Evolutionary conservation across 2,797 vertebrate species (phyloP), one percentile per base, ranked within the genome.

Genomic region (Pseudochirops corinnae): DNA sequence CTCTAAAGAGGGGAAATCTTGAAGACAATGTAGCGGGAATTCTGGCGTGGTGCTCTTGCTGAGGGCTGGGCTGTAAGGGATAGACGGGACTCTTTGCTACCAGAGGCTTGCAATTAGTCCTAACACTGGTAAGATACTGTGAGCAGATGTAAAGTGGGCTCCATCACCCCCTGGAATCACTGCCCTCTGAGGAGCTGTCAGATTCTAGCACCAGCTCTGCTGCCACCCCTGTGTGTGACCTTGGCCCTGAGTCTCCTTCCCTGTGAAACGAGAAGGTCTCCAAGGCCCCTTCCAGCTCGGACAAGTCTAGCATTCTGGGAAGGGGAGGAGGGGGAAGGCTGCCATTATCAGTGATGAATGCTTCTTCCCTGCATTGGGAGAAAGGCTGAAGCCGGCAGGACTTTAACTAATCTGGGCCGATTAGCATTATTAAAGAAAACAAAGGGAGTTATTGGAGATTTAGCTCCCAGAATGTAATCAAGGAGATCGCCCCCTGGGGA

Each of bases 381-480:
- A 55, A 97, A 87, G 87, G 55, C 93, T 96, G 95, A 97, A 98
- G 98, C 67, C 39, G 11, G 95, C 91, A 95, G 93, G 96, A 96
- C 92, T 97, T 97, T 97, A 96, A 98, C 97, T 97, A 93, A 95
- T 97, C 96, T 95, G 93, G 94, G 97, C 97, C 96, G 93, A 96
- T 91, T 95, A 98, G 97, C 94, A 60, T 96, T 97, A 97, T 97
- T 97, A 96, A 97, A 98, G 98, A 97, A 98, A 97, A 97, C 95
- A 95, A 57, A 28, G 95, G 74, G 96, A 96, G 96, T 91, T 91
- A 95, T 96, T 94, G 90, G 97, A 97, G 97, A 91, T 96, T 97
- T 95, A 95, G 96, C 97, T 98, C 90, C 0, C 97, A 97, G 98
- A 97, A 94, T 95, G 12, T 96, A 95, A 93, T 14, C 87, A 57